Evolutionary conservation across 2,888 invertebrate species (phyloP), one percentile per base, ranked within the genome.

Genomic region (Ephialtes manifestator): DNA sequence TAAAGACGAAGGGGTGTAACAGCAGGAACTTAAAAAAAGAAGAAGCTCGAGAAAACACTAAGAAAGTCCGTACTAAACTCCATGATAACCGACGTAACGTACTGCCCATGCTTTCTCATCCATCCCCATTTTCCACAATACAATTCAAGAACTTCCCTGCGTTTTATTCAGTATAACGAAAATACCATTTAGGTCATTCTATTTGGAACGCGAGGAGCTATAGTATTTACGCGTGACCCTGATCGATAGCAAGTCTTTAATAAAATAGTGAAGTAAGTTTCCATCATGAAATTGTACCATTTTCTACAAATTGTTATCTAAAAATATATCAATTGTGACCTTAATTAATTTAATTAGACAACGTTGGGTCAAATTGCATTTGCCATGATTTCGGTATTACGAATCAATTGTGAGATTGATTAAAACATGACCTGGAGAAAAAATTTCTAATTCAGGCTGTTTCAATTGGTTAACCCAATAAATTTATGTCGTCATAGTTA

Each of bases 71-170:
- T 43, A 75, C 48, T 43, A 63, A 75, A 43, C 15, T 70, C 65
- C 18, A 83, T 74, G 71, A 83, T 77, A 74, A 68, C 46, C 39
- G 35, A 48, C 79, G 15, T 63, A 72, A 83, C 76, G 48, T 76
- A 80, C 71, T 78, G 53, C 28, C 39, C n/a, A 43, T 35, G 43
- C 72, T 84, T 72, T 78, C 53, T 55, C 63, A 24, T n/a, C 46
- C 35, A 13, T 43, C 24, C 46, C 4, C 0, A 46, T 77, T 58
- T 46, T 58, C 5, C n/a, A 7, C 58, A 46, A 48, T 63, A 63
- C 31, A 63, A 65, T 76, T 76, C n/a, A 65, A 15, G 76, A 65
- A 76, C 53, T 51, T n/a, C 10, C 65, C 74, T 60, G 13, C 35
- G 15, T 63, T 51, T 65, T 65, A 60, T 28, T 72, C 35, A 15